phyloP scores from a whole-genome alignment of 2,797 vertebrate genomes.

The Eutrigla gurnardus region DNA sequence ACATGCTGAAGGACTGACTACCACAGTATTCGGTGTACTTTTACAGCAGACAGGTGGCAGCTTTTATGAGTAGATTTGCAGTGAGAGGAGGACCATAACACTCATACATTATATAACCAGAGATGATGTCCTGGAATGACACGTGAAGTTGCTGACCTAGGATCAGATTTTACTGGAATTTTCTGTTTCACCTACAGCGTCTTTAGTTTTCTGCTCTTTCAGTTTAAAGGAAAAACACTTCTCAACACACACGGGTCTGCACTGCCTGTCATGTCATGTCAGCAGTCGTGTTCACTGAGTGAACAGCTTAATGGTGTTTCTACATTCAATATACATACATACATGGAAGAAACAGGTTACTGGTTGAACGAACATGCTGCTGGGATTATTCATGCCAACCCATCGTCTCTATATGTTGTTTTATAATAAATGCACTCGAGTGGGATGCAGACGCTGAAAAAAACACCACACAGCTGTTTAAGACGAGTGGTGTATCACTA shows the following conservation, averaged over 20 bases:
- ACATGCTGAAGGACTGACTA: constrained; percentile 11
- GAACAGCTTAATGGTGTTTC: constrained; percentile 3
- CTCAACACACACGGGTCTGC: not conserved
- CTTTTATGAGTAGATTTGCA: constrained; percentile 3
- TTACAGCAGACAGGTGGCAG: constrained; percentile 16
- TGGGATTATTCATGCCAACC: constrained; percentile 34
- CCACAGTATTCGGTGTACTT: not conserved
- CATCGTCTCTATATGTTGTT: not conserved
- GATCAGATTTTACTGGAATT: constrained; percentile 19
- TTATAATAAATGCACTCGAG: constrained; percentile 20
- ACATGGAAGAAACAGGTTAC: constrained; percentile 18
- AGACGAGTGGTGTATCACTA: constrained; percentile 9
- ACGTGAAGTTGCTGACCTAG: constrained; percentile 2
- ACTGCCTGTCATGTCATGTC: constrained; percentile 11
- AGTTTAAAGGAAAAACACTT: constrained; percentile 5
- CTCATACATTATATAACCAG: not conserved
- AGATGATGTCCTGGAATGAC: not conserved
- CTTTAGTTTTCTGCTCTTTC: constrained; percentile 9
- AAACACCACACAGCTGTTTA: not conserved
- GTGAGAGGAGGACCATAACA: constrained; percentile 4
- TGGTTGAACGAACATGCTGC: constrained; percentile 29
- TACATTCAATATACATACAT: constrained; percentile 2
- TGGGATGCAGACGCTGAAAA: constrained; percentile 8
- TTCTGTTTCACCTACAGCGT: constrained; percentile 15
- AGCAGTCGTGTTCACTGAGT: constrained; percentile 11